These are phyloP conservation scores for Hirtodrosophila confusa DNA, from an alignment of 2,888 invertebrate species.

Conservation along the genomic window DNA sequence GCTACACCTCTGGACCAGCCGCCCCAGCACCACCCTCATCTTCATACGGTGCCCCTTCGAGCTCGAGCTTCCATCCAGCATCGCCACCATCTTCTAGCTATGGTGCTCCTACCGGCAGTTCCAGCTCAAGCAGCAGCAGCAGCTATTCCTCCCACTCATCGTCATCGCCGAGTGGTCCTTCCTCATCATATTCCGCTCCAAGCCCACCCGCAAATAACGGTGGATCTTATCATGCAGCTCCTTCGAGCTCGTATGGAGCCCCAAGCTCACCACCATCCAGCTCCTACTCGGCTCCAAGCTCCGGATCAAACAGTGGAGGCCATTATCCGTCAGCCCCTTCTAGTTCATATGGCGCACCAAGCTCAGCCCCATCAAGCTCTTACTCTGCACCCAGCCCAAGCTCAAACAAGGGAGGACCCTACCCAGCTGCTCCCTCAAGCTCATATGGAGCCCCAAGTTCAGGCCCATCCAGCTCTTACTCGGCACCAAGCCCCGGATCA, in stretches of 20 bases:
- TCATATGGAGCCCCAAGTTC: conserved; percentile 17
- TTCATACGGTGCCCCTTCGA: conserved; percentile 84
- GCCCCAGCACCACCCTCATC: conserved; percentile 83
- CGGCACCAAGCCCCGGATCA: conserved; percentile 76
- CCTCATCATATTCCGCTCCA: conserved; percentile 30
- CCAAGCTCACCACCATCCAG: conserved; percentile 24
- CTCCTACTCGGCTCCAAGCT: conserved; percentile 82
- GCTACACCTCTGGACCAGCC: conserved; percentile 79
- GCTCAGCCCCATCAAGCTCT: conserved; percentile 41
- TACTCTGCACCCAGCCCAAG: conserved; percentile 81
- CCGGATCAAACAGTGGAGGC: conserved; percentile 33
- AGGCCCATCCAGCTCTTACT: conserved; percentile 66
- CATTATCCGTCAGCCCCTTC: conserved; percentile 61
- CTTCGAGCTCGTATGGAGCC: conserved; percentile 34
- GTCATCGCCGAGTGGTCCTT: conserved; percentile 13
- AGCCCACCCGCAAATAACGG: conserved; percentile 74
- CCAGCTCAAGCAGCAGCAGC: conserved; percentile 14
- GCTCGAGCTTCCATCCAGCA: conserved; percentile 45
- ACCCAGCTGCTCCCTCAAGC: conserved; percentile 60
- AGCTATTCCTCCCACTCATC: conserved; percentile 16
- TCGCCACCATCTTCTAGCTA: conserved; percentile 67
- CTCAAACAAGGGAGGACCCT: conserved; percentile 34
- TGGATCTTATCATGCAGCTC: conserved; percentile 84
- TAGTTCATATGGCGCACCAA: conserved; percentile 21
- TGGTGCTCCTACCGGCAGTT: conserved; percentile 40